Evolutionary conservation across 2,888 invertebrate species (phyloP), one percentile per base, ranked within the genome.

Genomic region (Nasonovia ribisnigri): DNA sequence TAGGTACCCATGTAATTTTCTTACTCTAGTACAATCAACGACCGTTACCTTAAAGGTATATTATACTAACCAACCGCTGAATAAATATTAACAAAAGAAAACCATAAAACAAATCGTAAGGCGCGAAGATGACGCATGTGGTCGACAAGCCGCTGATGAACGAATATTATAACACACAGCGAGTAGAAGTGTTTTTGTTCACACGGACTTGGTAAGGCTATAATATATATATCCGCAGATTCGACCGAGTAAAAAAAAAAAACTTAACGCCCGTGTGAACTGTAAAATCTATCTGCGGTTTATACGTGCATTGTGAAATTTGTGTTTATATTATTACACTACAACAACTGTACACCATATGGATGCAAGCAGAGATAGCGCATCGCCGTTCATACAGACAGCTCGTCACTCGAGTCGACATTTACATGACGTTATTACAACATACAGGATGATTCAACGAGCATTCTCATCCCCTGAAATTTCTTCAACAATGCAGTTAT

Each of bases 231-330:
- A 36, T 77, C 77, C 20, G 36, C 77, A 77, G 77, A 77, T 77
- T 77, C 77, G 36, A 77, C 77, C 3, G 36, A 6, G 36, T 36
- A 36, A 77, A 20, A 77, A 20, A 77, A 77, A 89, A 54, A 57
- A 57, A 42, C 54, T 54, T 29, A 67, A 43, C 89, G 42, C 46
- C 54, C 90, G 60, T 90, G 60, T 67, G 90, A 90, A 90, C 90
- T 57, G 57, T 60, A 46, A n/a, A 46, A 60, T 67, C 77, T 77
- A 77, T 36, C 60, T 67, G 60, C 42, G 54, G 88, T 54, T 54
- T 88, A 26, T 60, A 24, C 26, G 36, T 77, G 16, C 26, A 29
- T 36, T 46, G n/a, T 43, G 42, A n/a, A n/a, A 29, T 54, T 36
- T 88, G 36, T 57, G 43, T 60, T 54, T n/a, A n/a, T 67, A 67